phyloP scores from a whole-genome alignment of 2,797 vertebrate genomes.

The Thamnophis elegans region DNA sequence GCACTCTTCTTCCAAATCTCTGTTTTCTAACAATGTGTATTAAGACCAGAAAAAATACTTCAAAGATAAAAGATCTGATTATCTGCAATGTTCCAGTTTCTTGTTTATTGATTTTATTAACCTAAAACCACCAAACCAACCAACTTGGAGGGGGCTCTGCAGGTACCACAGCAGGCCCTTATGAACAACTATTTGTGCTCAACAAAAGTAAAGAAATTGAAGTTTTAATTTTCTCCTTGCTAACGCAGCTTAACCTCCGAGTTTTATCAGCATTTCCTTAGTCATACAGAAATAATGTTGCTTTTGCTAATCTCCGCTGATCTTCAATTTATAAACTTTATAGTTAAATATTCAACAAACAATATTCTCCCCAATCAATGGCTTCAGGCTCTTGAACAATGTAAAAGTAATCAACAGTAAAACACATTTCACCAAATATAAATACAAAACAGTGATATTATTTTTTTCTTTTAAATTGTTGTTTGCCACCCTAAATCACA shows the following conservation, averaged over 20 bases:
- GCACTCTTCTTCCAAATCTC: not conserved
- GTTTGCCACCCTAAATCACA: not conserved
- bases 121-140: not conserved
- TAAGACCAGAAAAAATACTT: not conserved
- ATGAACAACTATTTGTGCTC: not conserved
- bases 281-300: not conserved
- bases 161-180: not conserved
- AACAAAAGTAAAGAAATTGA: not conserved
- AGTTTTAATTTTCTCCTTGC: not conserved
- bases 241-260: not conserved
- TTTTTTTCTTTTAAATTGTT: not conserved
- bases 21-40: not conserved
- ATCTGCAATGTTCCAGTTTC: not conserved
- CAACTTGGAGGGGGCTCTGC: not conserved
- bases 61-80: not conserved
- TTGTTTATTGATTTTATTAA: not conserved
- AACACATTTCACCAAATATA: not conserved
- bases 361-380: not conserved
- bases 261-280: not conserved
- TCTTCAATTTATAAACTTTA: not conserved
- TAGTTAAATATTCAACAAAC: not conserved
- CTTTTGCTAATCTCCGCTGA: not conserved
- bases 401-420: not conserved
- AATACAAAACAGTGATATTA: not conserved
- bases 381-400: not conserved